Conservation (phyloP, 2,888 invertebrate species). For the Melipona bicolor region DNA sequence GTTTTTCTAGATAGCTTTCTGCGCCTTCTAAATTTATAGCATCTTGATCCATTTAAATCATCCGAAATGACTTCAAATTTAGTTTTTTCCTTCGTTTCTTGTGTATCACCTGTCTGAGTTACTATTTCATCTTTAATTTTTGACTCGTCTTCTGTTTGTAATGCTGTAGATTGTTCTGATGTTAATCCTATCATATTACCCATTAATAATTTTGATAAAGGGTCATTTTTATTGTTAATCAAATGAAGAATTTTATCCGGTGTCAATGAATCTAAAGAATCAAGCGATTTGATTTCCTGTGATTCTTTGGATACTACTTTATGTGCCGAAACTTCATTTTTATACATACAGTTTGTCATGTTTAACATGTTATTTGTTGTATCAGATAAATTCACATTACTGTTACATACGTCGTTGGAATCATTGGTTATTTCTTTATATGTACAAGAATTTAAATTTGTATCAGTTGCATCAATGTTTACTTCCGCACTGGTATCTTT, state of each 20-base stretch:
- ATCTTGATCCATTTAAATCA: conserved; percentile 44
- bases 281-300: conserved; percentile 39
- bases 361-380: background rate
- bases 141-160: conserved; percentile 28
- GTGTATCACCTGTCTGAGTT: background rate
- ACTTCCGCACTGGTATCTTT: conserved; percentile 2
- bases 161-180: conserved; percentile 73
- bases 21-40: conserved; percentile 54
- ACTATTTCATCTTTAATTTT: conserved; percentile 21
- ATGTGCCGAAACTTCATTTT: conserved; percentile 13
- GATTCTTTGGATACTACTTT: conserved; percentile 6
- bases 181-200: conserved; percentile 80
- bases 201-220: conserved; percentile 79
- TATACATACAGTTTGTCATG: conserved; percentile 9
- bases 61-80: conserved; percentile 44
- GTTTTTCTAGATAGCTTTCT: conserved; percentile 55
- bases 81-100: conserved; percentile 39
- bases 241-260: conserved; percentile 79
- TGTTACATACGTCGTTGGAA: background rate
- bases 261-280: conserved; percentile 73
- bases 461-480: background rate
- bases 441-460: background rate
- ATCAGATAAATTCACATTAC: background rate
- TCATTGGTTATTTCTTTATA: conserved; percentile 15
- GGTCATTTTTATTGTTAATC: conserved; percentile 77